Conservation (phyloP, 2,797 vertebrate species). For the Propithecus perrieri region DNA sequence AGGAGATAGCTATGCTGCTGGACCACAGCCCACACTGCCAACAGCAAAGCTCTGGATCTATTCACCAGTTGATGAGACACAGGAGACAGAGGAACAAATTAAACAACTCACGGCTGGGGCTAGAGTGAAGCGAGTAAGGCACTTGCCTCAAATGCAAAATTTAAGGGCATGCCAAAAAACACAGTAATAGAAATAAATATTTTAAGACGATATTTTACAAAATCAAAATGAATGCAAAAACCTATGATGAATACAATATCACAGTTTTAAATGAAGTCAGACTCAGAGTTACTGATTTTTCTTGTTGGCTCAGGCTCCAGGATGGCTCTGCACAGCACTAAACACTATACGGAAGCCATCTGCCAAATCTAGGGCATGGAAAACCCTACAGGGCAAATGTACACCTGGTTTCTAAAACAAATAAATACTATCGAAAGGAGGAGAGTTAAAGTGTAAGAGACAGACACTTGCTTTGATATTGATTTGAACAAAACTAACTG, state of each 20-base stretch:
- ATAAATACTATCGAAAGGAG: neutral
- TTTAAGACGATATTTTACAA: neutral
- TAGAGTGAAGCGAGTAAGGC: neutral
- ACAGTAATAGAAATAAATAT: neutral
- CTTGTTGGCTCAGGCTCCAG: neutral
- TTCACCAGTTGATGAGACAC: neutral
- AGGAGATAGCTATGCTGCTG: neutral
- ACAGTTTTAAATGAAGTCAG: neutral
- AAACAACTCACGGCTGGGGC: neutral
- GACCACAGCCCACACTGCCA: neutral
- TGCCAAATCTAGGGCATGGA: neutral
- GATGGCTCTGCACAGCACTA: neutral
- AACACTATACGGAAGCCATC: neutral
- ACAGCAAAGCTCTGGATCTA: neutral
- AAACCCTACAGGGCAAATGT: neutral
- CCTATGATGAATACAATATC: neutral
- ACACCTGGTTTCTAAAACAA: neutral
- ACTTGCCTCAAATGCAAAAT: neutral
- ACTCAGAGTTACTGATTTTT: neutral
- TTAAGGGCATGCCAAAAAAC: neutral
- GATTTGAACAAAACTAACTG: neutral
- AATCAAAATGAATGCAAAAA: constrained; percentile 6
- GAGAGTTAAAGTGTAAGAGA: neutral
- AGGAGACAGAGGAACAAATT: neutral
- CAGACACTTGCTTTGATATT: neutral